These are phyloP conservation scores for Salticus scenicus DNA, from an alignment of 2,888 invertebrate genomes.

Conservation along the genomic window DNA sequence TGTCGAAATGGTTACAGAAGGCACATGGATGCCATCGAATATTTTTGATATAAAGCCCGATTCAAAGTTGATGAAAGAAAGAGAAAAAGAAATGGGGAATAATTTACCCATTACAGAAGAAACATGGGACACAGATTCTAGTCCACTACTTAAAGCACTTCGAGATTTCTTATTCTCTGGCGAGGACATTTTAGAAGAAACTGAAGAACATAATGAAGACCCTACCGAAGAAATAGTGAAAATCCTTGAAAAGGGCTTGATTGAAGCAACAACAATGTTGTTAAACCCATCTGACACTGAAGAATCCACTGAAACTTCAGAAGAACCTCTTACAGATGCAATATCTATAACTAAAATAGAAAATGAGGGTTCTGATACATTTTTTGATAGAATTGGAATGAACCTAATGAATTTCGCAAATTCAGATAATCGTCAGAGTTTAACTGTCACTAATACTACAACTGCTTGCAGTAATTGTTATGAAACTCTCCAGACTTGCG, in stretches of 20 bases:
- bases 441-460: conserved; percentile 27
- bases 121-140: neutral
- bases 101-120: too few relatives aligned
- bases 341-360: conserved; percentile 8
- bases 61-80: neutral
- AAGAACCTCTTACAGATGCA: neutral
- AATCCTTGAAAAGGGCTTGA: conserved; percentile 40
- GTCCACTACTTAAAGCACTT: conserved; percentile 31
- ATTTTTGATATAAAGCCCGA: neutral
- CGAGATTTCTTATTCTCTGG: conserved; percentile 47
- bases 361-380: neutral
- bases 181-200: conserved; percentile 29
- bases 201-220: conserved; percentile 4
- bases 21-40: neutral
- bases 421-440: neutral
- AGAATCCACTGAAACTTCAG: neutral
- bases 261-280: conserved; percentile 53
- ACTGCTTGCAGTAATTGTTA: conserved; percentile 49
- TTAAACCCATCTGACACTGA: conserved; percentile 19
- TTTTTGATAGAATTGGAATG: neutral
- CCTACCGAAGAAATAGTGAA: conserved; percentile 38
- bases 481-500: conserved; percentile 32
- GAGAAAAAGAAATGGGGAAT: neutral
- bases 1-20: neutral
- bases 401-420: neutral